Base-by-base conservation (phyloP, 2,888 invertebrate genomes). In the Rotaria sp. region DNA sequence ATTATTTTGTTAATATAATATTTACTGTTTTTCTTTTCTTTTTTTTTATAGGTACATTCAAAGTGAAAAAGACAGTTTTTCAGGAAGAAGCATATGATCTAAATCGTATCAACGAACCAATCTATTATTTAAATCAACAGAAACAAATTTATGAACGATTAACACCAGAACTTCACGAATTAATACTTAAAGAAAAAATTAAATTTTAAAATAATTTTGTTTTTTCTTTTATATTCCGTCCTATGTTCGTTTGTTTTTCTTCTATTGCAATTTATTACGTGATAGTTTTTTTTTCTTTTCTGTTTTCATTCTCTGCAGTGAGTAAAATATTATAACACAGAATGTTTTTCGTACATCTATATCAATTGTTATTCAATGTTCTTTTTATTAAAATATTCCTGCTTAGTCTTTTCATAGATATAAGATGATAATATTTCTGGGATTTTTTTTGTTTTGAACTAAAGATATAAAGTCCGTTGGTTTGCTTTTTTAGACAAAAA, bases 11-110 rank as follows among this genome's bases (percentile, higher is more conserved):
- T 50, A 26, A 26, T 59, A 26, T n/a, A n/a, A 59, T 30, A 10
- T 30, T 59, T n/a, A n/a, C n/a, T n/a, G n/a, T 11, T 59, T n/a
- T 30, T 35, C 26, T n/a, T 24, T 52, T 52, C 24, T 48, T 84
- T 52, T 30, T 41, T 86, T n/a, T 84, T 74, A 21, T 4, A 86
- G 86, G 86, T 24, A 85, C 86, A 48, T 86, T 85, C 35, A 86
- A 86, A 86, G 85, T 85, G 55, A 86, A 86, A 50, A 86, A 86
- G 38, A 85, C 86, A 30, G 85, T 41, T 24, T 50, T 85, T 35
- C 85, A 85, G 24, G 86, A 86, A 59, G 86, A 86, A 67, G 45
- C 30, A 11, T 86, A 84, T 59, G 84, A 86, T 75, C 41, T 86
- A 5, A 85, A 55, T 38, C 26, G 45, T 30, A 8, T 85, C 18